Evolutionary conservation across 2,888 invertebrate species (phyloP).

Genomic region (Nebria salina): DNA sequence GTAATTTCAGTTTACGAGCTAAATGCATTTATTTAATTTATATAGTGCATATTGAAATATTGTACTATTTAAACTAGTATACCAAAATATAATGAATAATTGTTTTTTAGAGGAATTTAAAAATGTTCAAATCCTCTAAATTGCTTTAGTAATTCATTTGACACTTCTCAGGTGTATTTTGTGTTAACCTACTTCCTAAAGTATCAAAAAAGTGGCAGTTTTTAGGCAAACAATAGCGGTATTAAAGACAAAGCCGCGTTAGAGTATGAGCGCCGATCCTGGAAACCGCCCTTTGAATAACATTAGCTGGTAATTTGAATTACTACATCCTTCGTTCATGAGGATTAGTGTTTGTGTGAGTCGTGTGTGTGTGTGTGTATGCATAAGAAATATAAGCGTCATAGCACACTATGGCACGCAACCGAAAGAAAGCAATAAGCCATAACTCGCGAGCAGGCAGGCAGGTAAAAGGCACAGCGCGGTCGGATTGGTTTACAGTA

Average conservation of each 20-base stretch:
- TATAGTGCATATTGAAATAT: too few species aligned
- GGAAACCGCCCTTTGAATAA: neutral
- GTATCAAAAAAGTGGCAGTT: neutral
- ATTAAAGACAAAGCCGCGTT: neutral
- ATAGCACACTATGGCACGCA: neutral
- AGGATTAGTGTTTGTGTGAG: neutral
- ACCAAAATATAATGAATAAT: too few species aligned
- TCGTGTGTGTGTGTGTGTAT: too few species aligned
- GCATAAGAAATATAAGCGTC: neutral
- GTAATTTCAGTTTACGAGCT: too few species aligned
- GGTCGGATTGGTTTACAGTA: constrained; percentile 50
- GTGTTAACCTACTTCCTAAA: neutral
- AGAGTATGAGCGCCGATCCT: neutral
- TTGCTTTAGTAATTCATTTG: neutral
- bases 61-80: too few species aligned
- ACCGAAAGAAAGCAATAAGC: constrained; percentile 51
- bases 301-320: neutral
- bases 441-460: constrained; percentile 52
- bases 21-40: too few species aligned
- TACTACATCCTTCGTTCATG: neutral
- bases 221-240: neutral
- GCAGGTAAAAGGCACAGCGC: constrained; percentile 37
- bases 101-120: neutral
- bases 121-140: neutral
- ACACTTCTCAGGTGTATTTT: neutral